phyloP scores from a whole-genome alignment of 2,888 invertebrate species.

The Volucella zonaria region DNA sequence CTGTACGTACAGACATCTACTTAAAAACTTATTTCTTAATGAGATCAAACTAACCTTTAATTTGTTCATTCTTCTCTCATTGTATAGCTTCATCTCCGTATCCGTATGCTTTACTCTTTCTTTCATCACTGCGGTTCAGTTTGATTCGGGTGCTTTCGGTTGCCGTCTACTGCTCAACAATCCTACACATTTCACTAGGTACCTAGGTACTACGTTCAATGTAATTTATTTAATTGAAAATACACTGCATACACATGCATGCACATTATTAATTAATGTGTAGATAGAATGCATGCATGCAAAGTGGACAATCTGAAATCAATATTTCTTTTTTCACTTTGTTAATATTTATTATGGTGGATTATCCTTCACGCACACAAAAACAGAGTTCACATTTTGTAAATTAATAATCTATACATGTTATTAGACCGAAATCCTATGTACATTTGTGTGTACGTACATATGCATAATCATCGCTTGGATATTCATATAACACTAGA shows the following conservation, averaged over 20 bases:
- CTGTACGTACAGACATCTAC: too few relatives aligned
- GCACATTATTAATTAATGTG: too few relatives aligned
- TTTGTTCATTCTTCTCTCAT: constrained; percentile 61
- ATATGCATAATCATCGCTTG: too few relatives aligned
- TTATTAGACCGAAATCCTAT: background rate
- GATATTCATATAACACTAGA: too few relatives aligned
- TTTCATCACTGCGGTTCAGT: constrained; percentile 41
- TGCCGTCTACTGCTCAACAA: too few relatives aligned
- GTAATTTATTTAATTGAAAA: too few relatives aligned
- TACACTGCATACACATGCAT: too few relatives aligned
- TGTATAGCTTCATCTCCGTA: constrained; percentile 48
- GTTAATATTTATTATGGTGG: background rate
- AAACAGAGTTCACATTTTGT: background rate
- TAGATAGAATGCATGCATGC: too few relatives aligned
- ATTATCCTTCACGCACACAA: constrained; percentile 6
- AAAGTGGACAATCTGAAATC: constrained; percentile 4
- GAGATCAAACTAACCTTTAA: constrained; percentile 55
- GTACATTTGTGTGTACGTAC: too few relatives aligned
- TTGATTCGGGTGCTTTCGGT: background rate
- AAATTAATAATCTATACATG: constrained; percentile 4
- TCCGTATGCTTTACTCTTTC: constrained; percentile 60
- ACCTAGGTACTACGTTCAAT: too few relatives aligned
- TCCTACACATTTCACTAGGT: too few relatives aligned
- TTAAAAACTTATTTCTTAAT: background rate
- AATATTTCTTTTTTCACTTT: constrained; percentile 5